Evolutionary conservation across 2,113 vertebrate genomes (phyloP), one percentile per base, ranked within the genome.

Genomic region (Rhineura floridana): DNA sequence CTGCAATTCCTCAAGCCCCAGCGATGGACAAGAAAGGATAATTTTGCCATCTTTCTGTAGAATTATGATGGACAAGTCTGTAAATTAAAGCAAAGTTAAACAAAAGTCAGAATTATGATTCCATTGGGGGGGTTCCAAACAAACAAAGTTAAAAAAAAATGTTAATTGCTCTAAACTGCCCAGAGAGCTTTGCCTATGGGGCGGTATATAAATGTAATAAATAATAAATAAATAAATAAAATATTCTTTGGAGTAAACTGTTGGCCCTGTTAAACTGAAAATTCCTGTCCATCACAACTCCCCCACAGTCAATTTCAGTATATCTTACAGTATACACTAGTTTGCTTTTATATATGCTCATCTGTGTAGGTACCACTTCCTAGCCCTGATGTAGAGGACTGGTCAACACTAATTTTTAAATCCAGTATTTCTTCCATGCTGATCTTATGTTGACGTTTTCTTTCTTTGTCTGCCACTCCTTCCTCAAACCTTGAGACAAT

Each of bases 41-140:
- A 96, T 62, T 15, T 93, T 91, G 84, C 91, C 65, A 0, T 92
- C 92, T 44, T 88, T 93, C 88, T 87, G 72, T 90, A 15, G 83
- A 21, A 93, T 89, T 65, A 36, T 65, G 28, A 76, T 1, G 94
- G 44, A 67, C 69, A 33, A 70, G 84, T 65, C 81, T 94, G 90
- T 95, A 84, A 69, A 85, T 89, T 55, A 77, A 52, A 87, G 15
- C 80, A 85, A 42, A 42, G 52, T 85, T 88, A 63, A 42, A 87
- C 23, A 67, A 62, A 78, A 23, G 13, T 75, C 25, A 39, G 63
- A 72, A 28, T 77, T 63, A 81, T 65, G 10, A 44, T 75, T 63
- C 28, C 15, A 42, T 25, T 25, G 48, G 21, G 21, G 17, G n/a
- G n/a, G n/a, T n/a, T n/a, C n/a, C n/a, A n/a, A n/a, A n/a, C n/a